A percentile compares a stretch with the other conserved stretches of the same genome.
These are phyloP conservation scores for Apeira syringaria DNA, from an alignment of 2,888 invertebrate species.

Conservation along the genomic window DNA sequence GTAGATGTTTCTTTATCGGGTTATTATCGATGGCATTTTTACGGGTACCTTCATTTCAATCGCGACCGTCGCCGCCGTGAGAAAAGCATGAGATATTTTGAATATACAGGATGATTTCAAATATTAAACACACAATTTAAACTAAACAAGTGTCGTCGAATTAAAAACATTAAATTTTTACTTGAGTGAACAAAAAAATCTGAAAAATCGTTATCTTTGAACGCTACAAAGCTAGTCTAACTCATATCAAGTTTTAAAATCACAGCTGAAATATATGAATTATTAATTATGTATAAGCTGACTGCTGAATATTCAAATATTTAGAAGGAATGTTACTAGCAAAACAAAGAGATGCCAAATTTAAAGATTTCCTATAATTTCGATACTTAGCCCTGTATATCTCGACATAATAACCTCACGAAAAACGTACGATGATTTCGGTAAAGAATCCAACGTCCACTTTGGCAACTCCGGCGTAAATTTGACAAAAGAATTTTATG, in stretches of 20 bases:
- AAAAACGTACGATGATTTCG: slow-evolving; percentile 73
- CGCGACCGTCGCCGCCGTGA: slow-evolving; percentile 4
- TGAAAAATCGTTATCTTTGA: too few relatives aligned
- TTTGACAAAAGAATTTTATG: slow-evolving; percentile 82
- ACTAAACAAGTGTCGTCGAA: too few relatives aligned
- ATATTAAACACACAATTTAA: too few relatives aligned
- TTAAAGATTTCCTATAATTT: background rate
- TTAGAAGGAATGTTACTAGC: too few relatives aligned
- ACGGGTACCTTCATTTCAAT: slow-evolving; percentile 42
- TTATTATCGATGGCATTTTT: slow-evolving; percentile 58
- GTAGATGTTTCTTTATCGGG: slow-evolving; percentile 49
- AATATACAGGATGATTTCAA: background rate
- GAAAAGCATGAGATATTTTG: slow-evolving; percentile 5
- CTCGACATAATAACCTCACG: slow-evolving; percentile 62
- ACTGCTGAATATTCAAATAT: too few relatives aligned
- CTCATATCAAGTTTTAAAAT: too few relatives aligned
- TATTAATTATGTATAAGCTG: too few relatives aligned
- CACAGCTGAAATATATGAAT: too few relatives aligned
- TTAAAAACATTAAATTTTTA: too few relatives aligned
- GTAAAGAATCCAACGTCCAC: slow-evolving; percentile 66
- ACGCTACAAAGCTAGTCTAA: too few relatives aligned
- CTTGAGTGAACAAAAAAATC: too few relatives aligned
- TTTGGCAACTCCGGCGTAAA: slow-evolving; percentile 72
- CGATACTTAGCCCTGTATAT: slow-evolving; percentile 10
- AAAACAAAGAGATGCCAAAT: background rate